phyloP scores from a whole-genome alignment of 2,888 invertebrate species.

The Formica aserva region DNA sequence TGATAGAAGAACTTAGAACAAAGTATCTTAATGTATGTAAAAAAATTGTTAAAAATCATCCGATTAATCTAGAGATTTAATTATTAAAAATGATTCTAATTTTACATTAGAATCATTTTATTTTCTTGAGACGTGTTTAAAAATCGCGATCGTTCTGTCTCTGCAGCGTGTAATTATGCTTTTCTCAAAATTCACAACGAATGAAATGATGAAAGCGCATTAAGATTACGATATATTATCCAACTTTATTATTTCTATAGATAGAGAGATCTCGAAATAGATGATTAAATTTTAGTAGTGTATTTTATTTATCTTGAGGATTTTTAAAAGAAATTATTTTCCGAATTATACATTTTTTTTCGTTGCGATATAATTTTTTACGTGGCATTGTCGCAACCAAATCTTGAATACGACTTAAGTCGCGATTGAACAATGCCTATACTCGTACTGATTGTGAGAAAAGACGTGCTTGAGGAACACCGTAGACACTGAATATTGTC shows the following conservation, averaged over 20 bases:
- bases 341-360: neutral
- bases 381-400: too few relatives aligned
- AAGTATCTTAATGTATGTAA: neutral
- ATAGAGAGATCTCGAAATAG: neutral
- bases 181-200: neutral
- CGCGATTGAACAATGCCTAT: too few relatives aligned
- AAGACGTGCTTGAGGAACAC: too few relatives aligned
- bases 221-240: neutral
- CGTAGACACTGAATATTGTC: neutral
- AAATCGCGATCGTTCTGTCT: too few relatives aligned
- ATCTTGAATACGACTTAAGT: too few relatives aligned
- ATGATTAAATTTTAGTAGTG: neutral
- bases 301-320: neutral
- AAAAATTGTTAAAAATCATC: conserved; percentile 1
- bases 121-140: neutral
- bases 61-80: conserved; percentile 6
- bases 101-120: neutral
- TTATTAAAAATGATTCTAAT: neutral
- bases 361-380: neutral
- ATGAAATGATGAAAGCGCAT: neutral
- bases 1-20: neutral
- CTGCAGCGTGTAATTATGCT: neutral
- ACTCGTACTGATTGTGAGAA: too few relatives aligned
- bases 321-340: neutral
- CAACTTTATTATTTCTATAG: neutral